Conservation (phyloP, 2,113 vertebrate genomes). For the Anoura caudifer region DNA sequence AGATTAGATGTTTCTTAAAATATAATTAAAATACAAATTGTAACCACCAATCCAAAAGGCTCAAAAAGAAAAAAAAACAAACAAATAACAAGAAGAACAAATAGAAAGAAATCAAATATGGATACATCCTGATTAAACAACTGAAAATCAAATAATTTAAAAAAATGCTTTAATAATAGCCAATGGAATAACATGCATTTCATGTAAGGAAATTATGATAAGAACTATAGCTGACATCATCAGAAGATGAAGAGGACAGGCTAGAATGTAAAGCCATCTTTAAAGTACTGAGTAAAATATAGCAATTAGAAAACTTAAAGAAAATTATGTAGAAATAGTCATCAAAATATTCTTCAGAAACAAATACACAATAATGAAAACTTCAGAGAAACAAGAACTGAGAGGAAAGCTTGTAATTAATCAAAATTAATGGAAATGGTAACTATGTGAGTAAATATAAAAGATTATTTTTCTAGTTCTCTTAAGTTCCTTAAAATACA, state of each 20-base stretch:
- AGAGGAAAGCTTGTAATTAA: background rate
- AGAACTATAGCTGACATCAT: background rate
- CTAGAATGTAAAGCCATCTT: background rate
- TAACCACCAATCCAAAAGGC: background rate
- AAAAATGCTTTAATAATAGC: background rate
- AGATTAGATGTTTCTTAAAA: background rate
- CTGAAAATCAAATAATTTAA: background rate
- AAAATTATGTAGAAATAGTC: background rate
- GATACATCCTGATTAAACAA: background rate
- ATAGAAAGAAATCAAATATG: background rate
- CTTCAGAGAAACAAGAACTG: background rate
- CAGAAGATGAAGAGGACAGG: background rate
- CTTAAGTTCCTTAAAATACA: background rate
- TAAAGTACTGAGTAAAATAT: background rate
- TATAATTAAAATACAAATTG: background rate
- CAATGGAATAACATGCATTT: background rate
- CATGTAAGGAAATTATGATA: background rate
- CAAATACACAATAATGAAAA: background rate
- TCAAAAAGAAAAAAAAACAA: background rate
- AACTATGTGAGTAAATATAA: background rate
- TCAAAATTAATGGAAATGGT: background rate
- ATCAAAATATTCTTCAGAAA: background rate
- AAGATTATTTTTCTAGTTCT: background rate
- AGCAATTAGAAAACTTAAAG: background rate
- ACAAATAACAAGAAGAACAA: background rate